A percentile compares a stretch with the other conserved stretches of the same genome.
These are phyloP conservation scores for Tetragonula carbonaria DNA, from an alignment of 2,888 invertebrate species.

Conservation along the genomic window DNA sequence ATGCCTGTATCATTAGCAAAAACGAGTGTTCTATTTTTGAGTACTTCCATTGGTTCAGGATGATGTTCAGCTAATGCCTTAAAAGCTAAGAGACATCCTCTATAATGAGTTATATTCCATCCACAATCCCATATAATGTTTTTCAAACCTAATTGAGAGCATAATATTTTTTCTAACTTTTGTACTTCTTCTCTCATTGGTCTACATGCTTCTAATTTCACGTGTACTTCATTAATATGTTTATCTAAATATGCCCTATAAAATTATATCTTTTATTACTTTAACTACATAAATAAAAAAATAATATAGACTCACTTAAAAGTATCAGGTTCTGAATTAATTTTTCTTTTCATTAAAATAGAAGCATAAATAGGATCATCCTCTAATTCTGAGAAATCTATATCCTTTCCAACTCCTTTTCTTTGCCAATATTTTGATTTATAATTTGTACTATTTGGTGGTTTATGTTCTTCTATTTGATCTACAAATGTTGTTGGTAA, in stretches of 20 bases:
- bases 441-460: conserved; percentile 66
- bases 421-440: conserved; percentile 76
- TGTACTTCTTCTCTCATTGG: conserved; percentile 91
- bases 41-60: conserved; percentile 88
- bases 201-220: conserved; percentile 87
- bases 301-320: conserved; percentile 75
- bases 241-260: conserved; percentile 89
- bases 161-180: conserved; percentile 87
- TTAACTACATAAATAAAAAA: conserved; percentile 6
- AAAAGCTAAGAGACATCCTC: conserved; percentile 95
- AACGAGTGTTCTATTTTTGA: conserved; percentile 91
- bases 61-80: conserved; percentile 91
- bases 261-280: conserved; percentile 9
- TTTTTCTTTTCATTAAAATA: conserved; percentile 84
- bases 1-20: conserved; percentile 96
- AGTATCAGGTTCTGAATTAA: conserved; percentile 82
- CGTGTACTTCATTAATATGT: conserved; percentile 88
- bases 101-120: conserved; percentile 95
- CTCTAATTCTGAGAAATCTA: conserved; percentile 82
- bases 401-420: conserved; percentile 67
- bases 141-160: conserved; percentile 85
- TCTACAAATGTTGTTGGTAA: conserved; percentile 95
- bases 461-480: conserved; percentile 86
- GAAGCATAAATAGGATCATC: conserved; percentile 86
- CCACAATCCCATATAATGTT: conserved; percentile 92